These are phyloP conservation scores for Heterodera schachtii DNA, from an alignment of 1,140 invertebrate genomes.

Conservation along the genomic window DNA sequence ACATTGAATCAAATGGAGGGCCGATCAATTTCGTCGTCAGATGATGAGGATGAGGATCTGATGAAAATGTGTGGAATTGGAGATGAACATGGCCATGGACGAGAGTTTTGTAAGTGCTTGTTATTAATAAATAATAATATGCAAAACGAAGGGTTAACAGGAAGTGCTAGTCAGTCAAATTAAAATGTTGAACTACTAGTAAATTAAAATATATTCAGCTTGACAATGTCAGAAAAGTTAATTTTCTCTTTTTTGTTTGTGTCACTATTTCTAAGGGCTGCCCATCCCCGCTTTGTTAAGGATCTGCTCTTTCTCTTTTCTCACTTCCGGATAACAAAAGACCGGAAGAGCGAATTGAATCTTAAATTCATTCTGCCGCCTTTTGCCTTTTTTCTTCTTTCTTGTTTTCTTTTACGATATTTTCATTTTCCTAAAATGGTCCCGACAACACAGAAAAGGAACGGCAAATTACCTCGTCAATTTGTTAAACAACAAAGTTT, in stretches of 20 bases:
- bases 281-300: too few species aligned
- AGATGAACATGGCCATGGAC: background rate
- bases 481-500: constrained; percentile 30
- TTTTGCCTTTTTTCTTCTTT: background rate
- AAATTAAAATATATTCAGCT: too few species aligned
- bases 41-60: constrained; percentile 1
- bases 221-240: too few species aligned
- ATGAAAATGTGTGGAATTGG: background rate
- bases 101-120: background rate
- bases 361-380: background rate
- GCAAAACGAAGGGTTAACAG: too few species aligned
- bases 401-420: background rate
- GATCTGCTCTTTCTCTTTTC: background rate
- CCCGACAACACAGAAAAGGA: background rate
- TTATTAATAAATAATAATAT: too few species aligned
- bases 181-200: too few species aligned
- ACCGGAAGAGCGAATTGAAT: background rate
- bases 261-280: too few species aligned
- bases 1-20: background rate
- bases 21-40: background rate
- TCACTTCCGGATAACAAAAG: background rate
- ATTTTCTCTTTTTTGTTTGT: too few species aligned
- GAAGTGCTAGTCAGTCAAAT: too few species aligned
- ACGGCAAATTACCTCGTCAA: constrained; percentile 4
- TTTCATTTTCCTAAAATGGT: background rate